These are phyloP conservation scores for Tachyglossus aculeatus DNA, from an alignment of 2,797 vertebrate genomes.

Conservation along the genomic window DNA sequence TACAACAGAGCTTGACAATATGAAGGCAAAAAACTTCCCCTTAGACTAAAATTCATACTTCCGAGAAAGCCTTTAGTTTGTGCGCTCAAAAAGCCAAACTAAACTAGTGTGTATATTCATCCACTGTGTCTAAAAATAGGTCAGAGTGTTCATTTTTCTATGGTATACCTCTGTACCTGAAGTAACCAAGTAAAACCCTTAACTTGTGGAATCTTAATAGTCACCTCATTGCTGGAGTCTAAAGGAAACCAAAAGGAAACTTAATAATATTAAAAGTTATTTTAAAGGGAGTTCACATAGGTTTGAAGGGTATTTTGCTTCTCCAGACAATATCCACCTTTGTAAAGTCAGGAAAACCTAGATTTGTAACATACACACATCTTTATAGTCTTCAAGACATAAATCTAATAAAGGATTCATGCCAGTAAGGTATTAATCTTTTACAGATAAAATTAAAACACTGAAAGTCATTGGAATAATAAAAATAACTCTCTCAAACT, in stretches of 20 bases:
- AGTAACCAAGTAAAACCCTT: constrained; percentile 59
- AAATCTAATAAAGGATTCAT: constrained; percentile 52
- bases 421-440: constrained; percentile 56
- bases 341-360: constrained; percentile 64
- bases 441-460: constrained; percentile 70
- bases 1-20: neutral
- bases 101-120: constrained; percentile 34
- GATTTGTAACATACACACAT: constrained; percentile 60
- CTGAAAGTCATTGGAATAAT: constrained; percentile 52
- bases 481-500: constrained; percentile 56
- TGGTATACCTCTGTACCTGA: constrained; percentile 49
- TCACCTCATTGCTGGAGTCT: constrained; percentile 68
- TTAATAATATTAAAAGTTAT: constrained; percentile 77
- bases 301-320: constrained; percentile 69
- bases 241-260: constrained; percentile 75
- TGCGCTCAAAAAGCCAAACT: constrained; percentile 45
- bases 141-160: constrained; percentile 59
- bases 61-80: constrained; percentile 28
- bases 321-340: constrained; percentile 71
- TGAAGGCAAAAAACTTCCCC: neutral
- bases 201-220: constrained; percentile 71
- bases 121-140: constrained; percentile 48
- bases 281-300: constrained; percentile 75
- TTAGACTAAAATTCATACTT: neutral
- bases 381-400: constrained; percentile 56